phyloP scores from a whole-genome alignment of 2,113 vertebrate genomes.

The Etheostoma cragini region DNA sequence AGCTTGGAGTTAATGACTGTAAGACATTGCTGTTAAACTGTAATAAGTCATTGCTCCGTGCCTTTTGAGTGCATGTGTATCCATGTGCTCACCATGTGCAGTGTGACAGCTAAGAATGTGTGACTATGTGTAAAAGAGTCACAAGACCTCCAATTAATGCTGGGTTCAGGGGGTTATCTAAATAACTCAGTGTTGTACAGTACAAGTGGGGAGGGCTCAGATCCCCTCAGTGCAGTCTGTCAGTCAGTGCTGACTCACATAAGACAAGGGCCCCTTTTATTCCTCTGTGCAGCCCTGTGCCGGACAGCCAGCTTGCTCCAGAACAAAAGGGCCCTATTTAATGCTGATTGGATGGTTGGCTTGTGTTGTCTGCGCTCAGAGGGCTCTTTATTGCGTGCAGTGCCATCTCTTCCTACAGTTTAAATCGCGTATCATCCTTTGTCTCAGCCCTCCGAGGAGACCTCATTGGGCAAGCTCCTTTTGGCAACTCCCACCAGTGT shows the following conservation, averaged over 20 bases:
- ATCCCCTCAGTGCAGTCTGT: conserved; percentile 60
- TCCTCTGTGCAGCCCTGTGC: conserved; percentile 61
- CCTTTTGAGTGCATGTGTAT: conserved; percentile 16
- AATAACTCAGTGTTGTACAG: conserved; percentile 71
- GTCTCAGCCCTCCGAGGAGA: conserved; percentile 39
- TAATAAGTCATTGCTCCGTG: conserved; percentile 41
- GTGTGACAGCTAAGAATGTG: conserved; percentile 36
- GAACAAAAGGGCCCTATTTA: conserved; percentile 67
- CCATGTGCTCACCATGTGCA: conserved; percentile 10
- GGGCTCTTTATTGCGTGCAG: conserved; percentile 55
- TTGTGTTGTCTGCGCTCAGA: conserved; percentile 56
- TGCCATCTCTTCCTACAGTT: conserved; percentile 56
- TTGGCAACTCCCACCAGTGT: conserved; percentile 26
- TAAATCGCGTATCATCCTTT: conserved; percentile 33
- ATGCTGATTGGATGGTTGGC: conserved; percentile 57
- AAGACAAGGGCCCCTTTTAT: conserved; percentile 73
- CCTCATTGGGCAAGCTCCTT: conserved; percentile 35
- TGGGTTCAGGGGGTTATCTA: conserved; percentile 48
- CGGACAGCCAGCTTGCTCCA: conserved; percentile 52
- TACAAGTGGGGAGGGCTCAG: conserved; percentile 49
- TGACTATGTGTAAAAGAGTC: conserved; percentile 38
- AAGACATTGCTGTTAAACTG: conserved; percentile 17
- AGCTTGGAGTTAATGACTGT: conserved; percentile 19
- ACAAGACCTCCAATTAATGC: conserved; percentile 58
- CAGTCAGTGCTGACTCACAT: conserved; percentile 65